A percentile compares a stretch with the other conserved stretches of the same genome.
These are phyloP conservation scores for Stenopsyche tienmushanensis DNA, from an alignment of 1,140 invertebrate genomes.

Conservation along the genomic window DNA sequence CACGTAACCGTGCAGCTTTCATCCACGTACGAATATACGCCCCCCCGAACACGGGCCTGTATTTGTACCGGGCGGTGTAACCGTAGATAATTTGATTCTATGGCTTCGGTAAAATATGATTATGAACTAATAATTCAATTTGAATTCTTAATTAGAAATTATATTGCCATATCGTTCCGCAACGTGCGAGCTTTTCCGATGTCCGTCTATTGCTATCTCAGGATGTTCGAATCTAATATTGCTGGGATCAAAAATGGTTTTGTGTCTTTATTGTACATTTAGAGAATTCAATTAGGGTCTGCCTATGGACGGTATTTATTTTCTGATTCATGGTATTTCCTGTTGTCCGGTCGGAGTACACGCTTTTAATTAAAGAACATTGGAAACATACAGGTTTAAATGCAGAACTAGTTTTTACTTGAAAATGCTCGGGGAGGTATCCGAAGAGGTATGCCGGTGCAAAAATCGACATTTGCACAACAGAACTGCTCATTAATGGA, in stretches of 20 bases:
- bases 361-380: conserved; percentile 8
- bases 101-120: conserved; percentile 37
- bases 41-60: neutral
- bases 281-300: neutral
- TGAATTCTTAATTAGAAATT: conserved; percentile 39
- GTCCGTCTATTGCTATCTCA: neutral
- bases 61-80: conserved; percentile 7
- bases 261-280: neutral
- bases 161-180: neutral
- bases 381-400: neutral
- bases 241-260: neutral
- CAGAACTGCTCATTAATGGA: neutral
- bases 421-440: neutral
- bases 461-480: neutral
- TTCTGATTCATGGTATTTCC: neutral
- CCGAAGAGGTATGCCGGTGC: neutral
- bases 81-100: conserved; percentile 40
- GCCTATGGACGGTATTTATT: too few relatives aligned
- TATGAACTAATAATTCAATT: conserved; percentile 41
- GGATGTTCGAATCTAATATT: neutral
- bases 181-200: neutral
- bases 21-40: neutral
- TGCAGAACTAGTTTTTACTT: conserved; percentile 1
- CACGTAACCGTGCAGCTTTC: neutral
- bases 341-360: neutral